Evolutionary conservation across 2,888 invertebrate species (phyloP).

Genomic region (Acholoe squamosa): DNA sequence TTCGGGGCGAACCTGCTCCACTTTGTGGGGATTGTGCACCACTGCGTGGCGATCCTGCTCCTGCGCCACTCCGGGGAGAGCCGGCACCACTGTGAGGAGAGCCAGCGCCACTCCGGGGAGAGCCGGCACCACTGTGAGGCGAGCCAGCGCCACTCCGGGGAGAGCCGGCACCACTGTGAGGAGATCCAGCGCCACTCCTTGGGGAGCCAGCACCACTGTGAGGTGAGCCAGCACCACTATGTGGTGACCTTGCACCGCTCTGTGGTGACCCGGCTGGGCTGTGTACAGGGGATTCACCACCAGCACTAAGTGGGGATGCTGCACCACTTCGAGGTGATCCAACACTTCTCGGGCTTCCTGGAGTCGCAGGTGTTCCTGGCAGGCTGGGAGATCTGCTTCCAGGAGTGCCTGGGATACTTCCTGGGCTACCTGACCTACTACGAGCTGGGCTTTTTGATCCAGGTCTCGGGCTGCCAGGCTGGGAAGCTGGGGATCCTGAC

Average conservation of each 20-base stretch:
- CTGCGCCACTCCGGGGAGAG: slow-evolving; percentile 72
- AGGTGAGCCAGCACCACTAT: slow-evolving; percentile 22
- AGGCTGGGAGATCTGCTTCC: slow-evolving; percentile 16
- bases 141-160: slow-evolving; percentile 43
- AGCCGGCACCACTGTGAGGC: slow-evolving; percentile 49
- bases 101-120: slow-evolving; percentile 26
- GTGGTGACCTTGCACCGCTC: slow-evolving; percentile 19
- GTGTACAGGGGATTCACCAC: not conserved
- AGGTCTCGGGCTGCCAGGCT: slow-evolving; percentile 61
- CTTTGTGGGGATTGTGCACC: slow-evolving; percentile 54
- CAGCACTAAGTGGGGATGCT: slow-evolving; percentile 12
- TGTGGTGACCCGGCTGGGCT: slow-evolving; percentile 33
- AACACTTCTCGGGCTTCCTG: slow-evolving; percentile 61
- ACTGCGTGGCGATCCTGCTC: slow-evolving; percentile 40
- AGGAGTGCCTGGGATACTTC: slow-evolving; percentile 63
- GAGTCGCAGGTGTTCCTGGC: slow-evolving; percentile 69
- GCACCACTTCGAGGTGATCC: slow-evolving; percentile 58
- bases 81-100: slow-evolving; percentile 66
- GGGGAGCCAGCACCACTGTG: slow-evolving; percentile 20
- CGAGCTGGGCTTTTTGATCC: slow-evolving; percentile 61
- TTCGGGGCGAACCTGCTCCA: slow-evolving; percentile 63
- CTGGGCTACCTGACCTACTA: slow-evolving; percentile 63
- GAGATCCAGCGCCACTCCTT: not conserved
- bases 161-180: slow-evolving; percentile 54
- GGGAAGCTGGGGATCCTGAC: slow-evolving; percentile 26